Evolutionary conservation across 2,113 vertebrate genomes (phyloP).

Genomic region (Rhinogobius similis): DNA sequence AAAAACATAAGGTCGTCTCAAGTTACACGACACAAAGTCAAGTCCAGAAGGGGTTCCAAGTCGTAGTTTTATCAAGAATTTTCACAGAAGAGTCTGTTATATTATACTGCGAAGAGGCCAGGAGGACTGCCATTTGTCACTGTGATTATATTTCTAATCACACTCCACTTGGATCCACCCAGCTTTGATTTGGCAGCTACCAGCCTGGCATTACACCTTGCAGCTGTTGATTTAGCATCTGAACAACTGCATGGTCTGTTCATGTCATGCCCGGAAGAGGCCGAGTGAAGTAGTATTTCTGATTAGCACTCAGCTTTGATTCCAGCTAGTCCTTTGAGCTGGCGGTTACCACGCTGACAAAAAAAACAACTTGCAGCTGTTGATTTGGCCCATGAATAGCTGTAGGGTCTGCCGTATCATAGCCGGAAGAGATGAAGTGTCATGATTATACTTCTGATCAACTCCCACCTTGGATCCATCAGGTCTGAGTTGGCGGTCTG

Average conservation of each 20-base stretch:
- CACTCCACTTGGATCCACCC: background rate
- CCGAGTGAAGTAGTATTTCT: background rate
- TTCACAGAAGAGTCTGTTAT: too few species aligned
- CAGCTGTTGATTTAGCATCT: background rate
- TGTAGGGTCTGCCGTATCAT: background rate
- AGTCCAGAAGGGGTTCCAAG: too few species aligned
- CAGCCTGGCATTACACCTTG: background rate
- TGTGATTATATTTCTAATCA: too few species aligned
- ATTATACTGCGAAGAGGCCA: too few species aligned
- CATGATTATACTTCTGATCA: background rate
- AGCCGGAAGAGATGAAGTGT: background rate
- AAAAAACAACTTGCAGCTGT: background rate
- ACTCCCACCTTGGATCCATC: background rate
- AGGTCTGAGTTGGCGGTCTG: background rate
- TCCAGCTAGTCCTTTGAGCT: background rate
- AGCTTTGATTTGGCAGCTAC: background rate
- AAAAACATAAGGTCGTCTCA: too few species aligned
- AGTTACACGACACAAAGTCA: too few species aligned
- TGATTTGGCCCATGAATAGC: background rate
- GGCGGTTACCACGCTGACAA: background rate
- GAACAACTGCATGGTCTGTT: background rate
- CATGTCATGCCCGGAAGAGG: background rate
- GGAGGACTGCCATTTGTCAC: too few species aligned
- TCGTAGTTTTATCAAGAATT: too few species aligned
- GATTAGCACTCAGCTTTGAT: background rate